Base-by-base conservation (phyloP, 2,797 vertebrate species). In the Coreius guichenoti region DNA sequence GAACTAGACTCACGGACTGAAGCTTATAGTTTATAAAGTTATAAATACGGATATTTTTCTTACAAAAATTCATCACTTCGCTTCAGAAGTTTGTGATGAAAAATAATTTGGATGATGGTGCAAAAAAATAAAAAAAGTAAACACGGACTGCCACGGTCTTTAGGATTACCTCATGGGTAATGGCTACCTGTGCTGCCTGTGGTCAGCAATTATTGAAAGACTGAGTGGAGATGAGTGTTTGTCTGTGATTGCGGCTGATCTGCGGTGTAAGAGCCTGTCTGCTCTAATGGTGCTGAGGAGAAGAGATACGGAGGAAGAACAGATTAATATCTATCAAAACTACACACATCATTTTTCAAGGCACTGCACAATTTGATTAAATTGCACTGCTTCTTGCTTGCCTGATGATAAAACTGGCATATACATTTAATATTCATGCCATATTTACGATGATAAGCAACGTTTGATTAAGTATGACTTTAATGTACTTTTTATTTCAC, bases 111-210 rank as follows among this genome's bases (percentile, higher is more conserved):
- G 13, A 58, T 58, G 33, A 56, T 77, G 19, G 8, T 49, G 31
- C 9, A 45, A 56, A 61, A 58, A 70, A 45, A 3, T 1, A 3
- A 65, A 8, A 14, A 23, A n/a, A n/a, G n/a, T 43, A 68, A 31
- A 61, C 14, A 67, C 17, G 51, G 45, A 76, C 29, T 43, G 75
- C 67, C 68, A 67, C 58, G 72, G 81, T 78, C 81, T 87, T 82
- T 76, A 36, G 75, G 76, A 29, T 51, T 72, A 45, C 74, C 43
- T 80, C 47, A 80, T 65, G 85, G 80, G 58, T 88, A 88, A 89
- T 90, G 82, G 75, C 75, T 84, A 82, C 85, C 80, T 87, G 83
- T 86, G 86, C 88, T 67, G 77, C 85, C 73, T 36, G 67, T 58
- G 72, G 83, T 86, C 73, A 47, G 51, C 84, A 83, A 89, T 88